These are phyloP conservation scores for Varecia variegata DNA, from an alignment of 2,797 vertebrate species.

Conservation along the genomic window DNA sequence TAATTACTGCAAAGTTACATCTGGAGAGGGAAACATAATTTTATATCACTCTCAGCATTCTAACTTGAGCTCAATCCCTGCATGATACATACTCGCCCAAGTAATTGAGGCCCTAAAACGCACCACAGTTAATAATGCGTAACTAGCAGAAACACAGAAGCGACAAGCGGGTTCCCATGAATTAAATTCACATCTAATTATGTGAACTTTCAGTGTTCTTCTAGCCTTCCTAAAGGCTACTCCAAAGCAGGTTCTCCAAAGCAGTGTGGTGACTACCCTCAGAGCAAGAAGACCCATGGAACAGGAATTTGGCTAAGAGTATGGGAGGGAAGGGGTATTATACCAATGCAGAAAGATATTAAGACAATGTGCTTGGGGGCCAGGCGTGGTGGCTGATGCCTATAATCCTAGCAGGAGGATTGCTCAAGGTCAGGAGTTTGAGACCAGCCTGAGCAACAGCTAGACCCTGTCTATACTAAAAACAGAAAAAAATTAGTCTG, in stretches of 20 bases:
- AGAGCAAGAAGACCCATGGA: constrained; percentile 89
- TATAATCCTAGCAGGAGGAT: not conserved
- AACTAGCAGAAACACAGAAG: constrained; percentile 81
- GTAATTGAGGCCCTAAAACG: constrained; percentile 78
- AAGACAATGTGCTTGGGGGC: constrained; percentile 58
- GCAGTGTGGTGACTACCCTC: constrained; percentile 85
- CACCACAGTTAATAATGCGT: constrained; percentile 81
- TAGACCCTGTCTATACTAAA: not conserved
- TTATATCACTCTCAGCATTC: constrained; percentile 76
- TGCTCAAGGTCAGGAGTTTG: not conserved
- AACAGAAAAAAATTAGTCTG: not conserved
- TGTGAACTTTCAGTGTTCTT: constrained; percentile 89
- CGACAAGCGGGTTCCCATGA: constrained; percentile 86
- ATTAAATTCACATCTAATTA: constrained; percentile 94
- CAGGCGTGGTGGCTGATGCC: not conserved
- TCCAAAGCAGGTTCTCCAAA: constrained; percentile 75
- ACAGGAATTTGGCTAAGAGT: constrained; percentile 86
- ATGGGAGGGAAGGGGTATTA: not conserved
- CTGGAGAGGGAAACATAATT: constrained; percentile 79
- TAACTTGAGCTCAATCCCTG: constrained; percentile 74
- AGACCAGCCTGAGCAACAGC: not conserved
- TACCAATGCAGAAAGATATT: constrained; percentile 60
- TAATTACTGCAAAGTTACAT: constrained; percentile 81
- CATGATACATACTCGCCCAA: constrained; percentile 74
- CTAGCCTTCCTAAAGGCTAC: constrained; percentile 83